Conservation (phyloP, 2,113 vertebrate genomes). For the Entelurus aequoreus region DNA sequence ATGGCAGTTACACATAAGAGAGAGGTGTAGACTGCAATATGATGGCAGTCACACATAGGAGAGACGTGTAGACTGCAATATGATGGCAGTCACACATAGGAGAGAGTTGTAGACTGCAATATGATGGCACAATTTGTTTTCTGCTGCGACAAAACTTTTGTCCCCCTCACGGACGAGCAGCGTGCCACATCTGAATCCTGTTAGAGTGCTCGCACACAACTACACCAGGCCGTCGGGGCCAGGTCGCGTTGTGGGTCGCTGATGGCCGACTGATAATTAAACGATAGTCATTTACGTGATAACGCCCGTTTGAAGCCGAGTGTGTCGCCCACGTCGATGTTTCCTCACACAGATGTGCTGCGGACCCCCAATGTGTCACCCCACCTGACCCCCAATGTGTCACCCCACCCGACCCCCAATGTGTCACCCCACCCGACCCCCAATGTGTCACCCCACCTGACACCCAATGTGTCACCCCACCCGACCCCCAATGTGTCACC, state of each 20-base stretch:
- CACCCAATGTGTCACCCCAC: no score
- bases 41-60: no score
- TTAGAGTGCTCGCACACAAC: constrained; percentile 48
- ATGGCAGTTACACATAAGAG: no score
- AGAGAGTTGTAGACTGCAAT: no score
- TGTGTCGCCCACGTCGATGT: background rate
- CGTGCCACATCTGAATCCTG: constrained; percentile 59
- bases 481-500: no score
- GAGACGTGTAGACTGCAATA: no score
- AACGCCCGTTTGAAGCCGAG: background rate
- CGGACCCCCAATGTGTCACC: background rate
- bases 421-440: no score
- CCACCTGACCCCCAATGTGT: no score
- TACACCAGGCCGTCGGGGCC: constrained; percentile 30
- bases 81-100: no score
- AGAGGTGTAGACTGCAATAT: no score
- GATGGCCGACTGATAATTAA: constrained; percentile 40
- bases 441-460: no score
- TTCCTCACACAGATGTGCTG: background rate
- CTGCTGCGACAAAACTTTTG: constrained; percentile 59
- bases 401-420: no score
- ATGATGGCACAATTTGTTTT: constrained; percentile 55
- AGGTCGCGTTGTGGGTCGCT: constrained; percentile 34
- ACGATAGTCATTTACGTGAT: constrained; percentile 11
- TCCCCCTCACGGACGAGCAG: constrained; percentile 23